Evolutionary conservation across 1,140 invertebrate genomes (phyloP), one percentile per base, ranked within the genome.

Genomic region (Scaptomyza pallida): DNA sequence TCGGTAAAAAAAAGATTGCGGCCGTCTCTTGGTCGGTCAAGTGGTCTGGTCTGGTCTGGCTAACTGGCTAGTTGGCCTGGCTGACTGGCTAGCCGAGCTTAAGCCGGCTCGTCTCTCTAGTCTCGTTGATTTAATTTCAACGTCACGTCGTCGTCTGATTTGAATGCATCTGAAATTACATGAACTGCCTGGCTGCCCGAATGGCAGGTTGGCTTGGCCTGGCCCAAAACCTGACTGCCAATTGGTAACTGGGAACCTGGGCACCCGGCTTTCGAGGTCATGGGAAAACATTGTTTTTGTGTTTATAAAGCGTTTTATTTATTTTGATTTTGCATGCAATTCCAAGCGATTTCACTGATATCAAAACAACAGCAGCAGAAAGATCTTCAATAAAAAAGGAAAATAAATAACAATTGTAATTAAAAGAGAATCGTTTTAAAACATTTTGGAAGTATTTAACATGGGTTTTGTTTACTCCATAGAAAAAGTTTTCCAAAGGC

Each of bases 121-220:
- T 88, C 82, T 72, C 78, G 82, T 88, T 88, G 80, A 88, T 88
- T 88, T 88, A 88, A 88, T 88, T 88, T 88, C 82, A 88, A 88
- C 82, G 82, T 88, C 82, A 88, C 82, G 82, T 88, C 73, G 72
- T 54, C 74, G 43, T 78, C 60, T 68, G 82, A 88, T 86, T 88
- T 88, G 78, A 81, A 88, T 86, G 72, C 72, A 54, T 55, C 55
- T 72, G 63, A 78, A 78, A 78, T 75, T 86, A 78, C 65, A 68
- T 47, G 57, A 19, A 35, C 61, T 43, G 60, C 21, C 40, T 44
- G 16, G 15, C 47, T 50, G 57, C 47, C 52, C 41, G n/a, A 17
- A 4, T 37, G 12, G n/a, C 33, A 12, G n/a, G 10, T n/a, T 12
- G 5, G 33, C 33, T n/a, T 12, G 5, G 33, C 33, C 33, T 37